These are phyloP conservation scores for Eretmochelys imbricata DNA, from an alignment of 2,113 vertebrate genomes.

Conservation along the genomic window DNA sequence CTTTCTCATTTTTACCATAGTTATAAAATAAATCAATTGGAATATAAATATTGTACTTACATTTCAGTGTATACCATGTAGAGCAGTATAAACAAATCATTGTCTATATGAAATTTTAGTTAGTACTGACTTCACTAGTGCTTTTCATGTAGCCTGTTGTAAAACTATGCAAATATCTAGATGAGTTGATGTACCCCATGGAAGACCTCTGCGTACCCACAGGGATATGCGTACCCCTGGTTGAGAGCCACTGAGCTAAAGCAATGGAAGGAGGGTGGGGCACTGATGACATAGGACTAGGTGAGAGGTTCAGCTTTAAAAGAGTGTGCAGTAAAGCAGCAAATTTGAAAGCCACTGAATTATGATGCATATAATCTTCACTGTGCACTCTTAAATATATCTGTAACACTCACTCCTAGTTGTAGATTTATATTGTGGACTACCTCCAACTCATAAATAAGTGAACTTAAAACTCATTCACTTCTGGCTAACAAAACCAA, in stretches of 20 bases:
- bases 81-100: no score
- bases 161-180: no score
- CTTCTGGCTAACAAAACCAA: background rate
- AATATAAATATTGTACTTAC: no score
- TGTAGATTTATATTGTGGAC: background rate
- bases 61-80: no score
- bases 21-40: no score
- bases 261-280: background rate
- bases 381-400: background rate
- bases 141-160: no score
- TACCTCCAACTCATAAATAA: background rate
- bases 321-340: background rate
- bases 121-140: no score
- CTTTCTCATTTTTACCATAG: no score
- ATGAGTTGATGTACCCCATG: no score
- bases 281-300: background rate
- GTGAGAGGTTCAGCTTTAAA: background rate
- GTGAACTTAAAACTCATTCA: background rate
- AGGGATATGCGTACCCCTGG: no score
- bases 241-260: background rate
- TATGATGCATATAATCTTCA: background rate
- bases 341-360: background rate
- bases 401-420: background rate
- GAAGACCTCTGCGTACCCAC: no score
- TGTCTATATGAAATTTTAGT: no score